Conservation (phyloP, 1,140 invertebrate species). For the Atta colombica region DNA sequence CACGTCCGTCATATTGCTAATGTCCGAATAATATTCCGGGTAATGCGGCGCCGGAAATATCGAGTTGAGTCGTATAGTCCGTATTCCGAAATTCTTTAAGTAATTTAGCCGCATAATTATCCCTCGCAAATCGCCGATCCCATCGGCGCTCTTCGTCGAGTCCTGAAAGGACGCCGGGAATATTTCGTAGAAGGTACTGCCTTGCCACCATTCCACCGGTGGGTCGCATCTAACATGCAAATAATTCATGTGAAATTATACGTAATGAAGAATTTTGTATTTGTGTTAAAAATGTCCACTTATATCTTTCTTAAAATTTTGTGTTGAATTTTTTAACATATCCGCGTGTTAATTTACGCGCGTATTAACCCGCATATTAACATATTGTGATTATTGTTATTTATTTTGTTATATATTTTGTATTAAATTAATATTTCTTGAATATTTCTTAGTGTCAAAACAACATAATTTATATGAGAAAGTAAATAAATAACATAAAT, state of each 20-base stretch:
- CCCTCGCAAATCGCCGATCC: constrained; percentile 91
- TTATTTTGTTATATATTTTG: too few species aligned
- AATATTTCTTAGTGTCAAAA: too few species aligned
- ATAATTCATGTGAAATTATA: constrained; percentile 6
- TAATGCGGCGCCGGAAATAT: constrained; percentile 91
- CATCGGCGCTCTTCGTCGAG: constrained; percentile 89
- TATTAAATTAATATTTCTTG: too few species aligned
- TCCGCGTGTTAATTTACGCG: too few species aligned
- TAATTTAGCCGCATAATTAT: constrained; percentile 90
- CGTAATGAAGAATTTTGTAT: background rate
- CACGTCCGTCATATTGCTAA: constrained; percentile 88
- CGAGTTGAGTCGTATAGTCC: constrained; percentile 91
- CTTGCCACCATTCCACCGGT: constrained; percentile 92
- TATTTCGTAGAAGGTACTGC: constrained; percentile 93
- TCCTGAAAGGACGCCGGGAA: constrained; percentile 94
- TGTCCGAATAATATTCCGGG: constrained; percentile 90
- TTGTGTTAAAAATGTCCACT: too few species aligned
- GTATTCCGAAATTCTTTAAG: constrained; percentile 89
- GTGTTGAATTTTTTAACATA: too few species aligned
- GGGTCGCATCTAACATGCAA: constrained; percentile 81
- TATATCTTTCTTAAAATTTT: too few species aligned
- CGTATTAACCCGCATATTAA: too few species aligned
- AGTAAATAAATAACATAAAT: too few species aligned
- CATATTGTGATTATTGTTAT: too few species aligned
- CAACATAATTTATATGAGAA: too few species aligned